Evolutionary conservation across 2,113 vertebrate species (phyloP), one percentile per base, ranked within the genome.

Genomic region (Sphaerodactylus townsendi): DNA sequence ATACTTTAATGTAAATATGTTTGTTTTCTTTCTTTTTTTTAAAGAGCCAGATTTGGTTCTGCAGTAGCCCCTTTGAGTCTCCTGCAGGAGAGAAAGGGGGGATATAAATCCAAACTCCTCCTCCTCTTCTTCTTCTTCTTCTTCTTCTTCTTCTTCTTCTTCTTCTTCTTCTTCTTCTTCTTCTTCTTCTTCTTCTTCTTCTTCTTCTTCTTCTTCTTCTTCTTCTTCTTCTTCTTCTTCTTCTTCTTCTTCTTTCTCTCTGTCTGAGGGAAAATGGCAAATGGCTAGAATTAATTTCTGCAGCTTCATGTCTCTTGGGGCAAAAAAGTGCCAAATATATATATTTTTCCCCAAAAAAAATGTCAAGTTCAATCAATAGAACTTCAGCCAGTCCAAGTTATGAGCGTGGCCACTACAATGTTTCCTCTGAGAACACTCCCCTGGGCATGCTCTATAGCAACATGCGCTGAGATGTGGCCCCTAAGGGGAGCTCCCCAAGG

Each of bases 391-490:
- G 65, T 50, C 41, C 44, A 83, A 83, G 75, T 75, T 48, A 50
- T 39, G 71, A 75, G 33, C 75, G 81, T 75, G 71, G 71, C 37
- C 72, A 30, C 70, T n/a, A 64, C 21, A 41, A 41, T 44, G 50
- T 75, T 83, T 56, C 68, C 9, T 5, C 7, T 79, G 83, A 72
- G 53, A 35, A 39, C 17, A 17, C 56, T 86, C 56, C 81, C 66
- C 80, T 39, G 69, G 56, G 33, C 76, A 71, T 75, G 83, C 56
- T 70, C 23, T 3, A n/a, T 44, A n/a, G 53, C 7, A 79, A 71
- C 70, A 11, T 48, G 73, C 81, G 74, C 82, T 85, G 79, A 65
- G 76, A 62, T 64, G 33, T 33, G 50, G 39, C 37, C 89, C 77
- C 68, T 81, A 21, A 37, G 2, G 2, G 81, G 73, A 82, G 64